A percentile compares a stretch with the other conserved stretches of the same genome.
phyloP scores from a whole-genome alignment of 2,888 invertebrate genomes.

The Blastobasis lacticolella region DNA sequence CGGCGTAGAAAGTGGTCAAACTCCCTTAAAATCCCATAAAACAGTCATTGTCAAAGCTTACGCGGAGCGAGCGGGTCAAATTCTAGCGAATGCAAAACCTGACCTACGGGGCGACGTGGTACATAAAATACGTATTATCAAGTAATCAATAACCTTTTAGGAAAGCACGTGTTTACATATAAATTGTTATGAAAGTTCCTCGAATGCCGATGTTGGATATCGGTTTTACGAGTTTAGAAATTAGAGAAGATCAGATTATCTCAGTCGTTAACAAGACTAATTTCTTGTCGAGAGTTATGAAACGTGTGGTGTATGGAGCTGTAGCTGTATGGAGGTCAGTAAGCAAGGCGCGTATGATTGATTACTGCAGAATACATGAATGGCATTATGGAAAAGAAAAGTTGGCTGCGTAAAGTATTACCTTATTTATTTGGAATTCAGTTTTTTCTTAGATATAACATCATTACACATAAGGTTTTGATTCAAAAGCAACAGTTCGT shows the following conservation, averaged over 20 bases:
- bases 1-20: too few relatives aligned
- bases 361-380: conserved; percentile 4
- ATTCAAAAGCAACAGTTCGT: too few relatives aligned
- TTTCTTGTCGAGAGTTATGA: neutral
- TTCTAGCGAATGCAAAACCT: conserved; percentile 2
- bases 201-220: neutral
- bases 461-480: too few relatives aligned
- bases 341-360: neutral
- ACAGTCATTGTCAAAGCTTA: too few relatives aligned
- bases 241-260: neutral
- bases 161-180: conserved; percentile 4
- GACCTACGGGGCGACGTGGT: neutral
- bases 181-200: conserved; percentile 6
- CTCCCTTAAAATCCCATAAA: too few relatives aligned
- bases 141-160: conserved; percentile 1
- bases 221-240: neutral
- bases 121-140: neutral
- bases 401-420: too few relatives aligned
- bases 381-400: conserved; percentile 1
- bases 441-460: too few relatives aligned
- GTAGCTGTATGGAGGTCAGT: too few relatives aligned
- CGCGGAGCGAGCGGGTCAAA: too few relatives aligned
- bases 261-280: neutral
- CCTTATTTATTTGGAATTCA: too few relatives aligned
- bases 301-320: neutral